These are phyloP conservation scores for Camponotus fellah DNA, from an alignment of 2,888 invertebrate genomes.

Conservation along the genomic window DNA sequence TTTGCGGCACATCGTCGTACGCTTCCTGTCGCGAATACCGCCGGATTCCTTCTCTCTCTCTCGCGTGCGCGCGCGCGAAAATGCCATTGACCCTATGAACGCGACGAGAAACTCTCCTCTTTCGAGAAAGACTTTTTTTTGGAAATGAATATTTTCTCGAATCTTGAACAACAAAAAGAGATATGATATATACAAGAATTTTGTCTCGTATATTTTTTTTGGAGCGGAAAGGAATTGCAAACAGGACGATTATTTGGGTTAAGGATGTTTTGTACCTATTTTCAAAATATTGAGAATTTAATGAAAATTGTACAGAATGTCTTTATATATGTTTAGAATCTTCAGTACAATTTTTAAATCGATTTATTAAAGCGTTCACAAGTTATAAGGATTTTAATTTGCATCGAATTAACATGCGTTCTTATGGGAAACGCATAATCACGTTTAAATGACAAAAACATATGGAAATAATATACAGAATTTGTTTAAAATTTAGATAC, in stretches of 20 bases:
- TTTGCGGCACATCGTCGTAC: slow-evolving; percentile 60
- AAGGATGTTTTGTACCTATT: too few species aligned
- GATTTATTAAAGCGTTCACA: too few species aligned
- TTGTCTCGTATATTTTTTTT: background rate
- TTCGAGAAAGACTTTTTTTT: background rate
- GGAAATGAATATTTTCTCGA: background rate
- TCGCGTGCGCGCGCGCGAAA: slow-evolving; percentile 23
- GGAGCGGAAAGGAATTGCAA: background rate
- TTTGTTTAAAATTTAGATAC: too few species aligned
- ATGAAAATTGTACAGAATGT: too few species aligned
- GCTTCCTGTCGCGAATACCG: slow-evolving; percentile 73
- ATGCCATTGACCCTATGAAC: slow-evolving; percentile 46
- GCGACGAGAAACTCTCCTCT: slow-evolving; percentile 10
- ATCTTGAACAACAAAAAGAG: background rate
- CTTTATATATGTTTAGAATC: too few species aligned
- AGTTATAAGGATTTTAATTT: too few species aligned
- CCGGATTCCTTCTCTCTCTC: slow-evolving; percentile 44
- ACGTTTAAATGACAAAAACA: too few species aligned
- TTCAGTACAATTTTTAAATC: too few species aligned
- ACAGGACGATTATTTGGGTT: background rate
- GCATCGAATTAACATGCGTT: too few species aligned
- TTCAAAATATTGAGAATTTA: too few species aligned
- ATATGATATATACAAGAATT: background rate
- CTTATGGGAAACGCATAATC: too few species aligned
- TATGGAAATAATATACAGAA: too few species aligned